Evolutionary conservation across 2,888 invertebrate species (phyloP), one percentile per base, ranked within the genome.

Genomic region (Napeogenes sylphis): DNA sequence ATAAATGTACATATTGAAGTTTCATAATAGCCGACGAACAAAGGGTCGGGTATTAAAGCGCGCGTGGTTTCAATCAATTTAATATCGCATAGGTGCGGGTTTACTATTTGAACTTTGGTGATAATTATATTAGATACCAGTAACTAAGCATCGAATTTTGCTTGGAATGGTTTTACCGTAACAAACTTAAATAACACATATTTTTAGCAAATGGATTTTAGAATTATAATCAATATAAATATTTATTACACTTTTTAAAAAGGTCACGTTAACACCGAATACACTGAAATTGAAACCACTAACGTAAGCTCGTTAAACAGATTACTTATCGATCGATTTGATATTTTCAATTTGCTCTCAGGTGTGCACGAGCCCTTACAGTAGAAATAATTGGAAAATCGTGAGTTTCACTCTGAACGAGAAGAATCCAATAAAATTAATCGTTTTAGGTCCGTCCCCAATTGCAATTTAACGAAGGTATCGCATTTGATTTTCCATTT

Each of bases 81-180:
- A 62, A 59, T 59, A 63, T 59, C 56, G 51, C 56, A 56, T 33
- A 56, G 42, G 55, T 47, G 47, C 21, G 21, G 51, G 51, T 2
- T 58, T 69, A 70, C 74, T 72, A 73, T 73, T 65, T 66, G 55
- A 68, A 68, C 51, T 51, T 51, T 30, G 51, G 30, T 30, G 51
- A 10, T 30, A 51, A 51, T 51, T 51, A 51, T 30, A 51, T 51
- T 47, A 47, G 35, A n/a, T 47, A 47, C n/a, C 14, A 47, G 8
- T n/a, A 21, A 21, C 21, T 21, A 21, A 21, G 21, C 21, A 21
- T 21, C 21, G 21, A 21, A 21, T 21, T 21, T 21, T 21, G 21
- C 21, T 21, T 21, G 21, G 21, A 21, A 21, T 1, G 21, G 21
- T 21, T 21, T 21, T n/a, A n/a, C 21, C 21, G 1, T 21, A 21